Conservation (phyloP, 2,113 vertebrate genomes). For the Isichthys henryi region DNA sequence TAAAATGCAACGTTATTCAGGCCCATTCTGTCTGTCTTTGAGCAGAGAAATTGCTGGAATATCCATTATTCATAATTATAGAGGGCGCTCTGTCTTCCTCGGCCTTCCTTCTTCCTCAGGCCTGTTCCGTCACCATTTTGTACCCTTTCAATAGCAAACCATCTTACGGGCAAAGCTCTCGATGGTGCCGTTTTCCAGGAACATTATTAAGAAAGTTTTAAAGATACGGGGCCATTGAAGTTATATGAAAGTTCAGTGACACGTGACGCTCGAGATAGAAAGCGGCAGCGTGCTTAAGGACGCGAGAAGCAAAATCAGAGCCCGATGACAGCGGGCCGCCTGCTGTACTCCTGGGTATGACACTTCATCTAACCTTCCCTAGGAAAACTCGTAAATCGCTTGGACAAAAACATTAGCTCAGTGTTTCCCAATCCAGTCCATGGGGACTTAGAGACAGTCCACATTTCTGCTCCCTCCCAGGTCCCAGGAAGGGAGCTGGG, state of each 20-base stretch:
- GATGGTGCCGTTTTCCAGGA: background rate
- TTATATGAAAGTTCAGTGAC: background rate
- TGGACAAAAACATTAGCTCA: background rate
- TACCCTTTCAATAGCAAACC: background rate
- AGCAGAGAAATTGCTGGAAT: background rate
- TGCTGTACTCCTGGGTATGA: background rate
- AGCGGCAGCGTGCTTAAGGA: background rate
- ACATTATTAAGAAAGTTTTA: background rate
- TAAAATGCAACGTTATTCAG: background rate
- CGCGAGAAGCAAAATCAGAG: background rate
- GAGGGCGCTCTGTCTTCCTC: background rate
- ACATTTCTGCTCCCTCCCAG: background rate
- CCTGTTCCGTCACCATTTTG: background rate
- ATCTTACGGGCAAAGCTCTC: background rate
- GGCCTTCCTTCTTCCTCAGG: background rate
- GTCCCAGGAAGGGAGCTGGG: background rate
- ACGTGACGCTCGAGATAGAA: background rate
- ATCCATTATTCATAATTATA: slow-evolving; percentile 10
- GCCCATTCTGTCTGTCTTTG: background rate
- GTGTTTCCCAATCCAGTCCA: background rate
- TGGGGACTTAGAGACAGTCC: background rate
- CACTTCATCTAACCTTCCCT: background rate
- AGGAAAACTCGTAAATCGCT: background rate
- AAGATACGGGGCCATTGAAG: background rate
- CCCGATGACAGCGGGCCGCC: background rate